Base-by-base conservation (phyloP, 2,113 vertebrate species). In the Pandion haliaetus region DNA sequence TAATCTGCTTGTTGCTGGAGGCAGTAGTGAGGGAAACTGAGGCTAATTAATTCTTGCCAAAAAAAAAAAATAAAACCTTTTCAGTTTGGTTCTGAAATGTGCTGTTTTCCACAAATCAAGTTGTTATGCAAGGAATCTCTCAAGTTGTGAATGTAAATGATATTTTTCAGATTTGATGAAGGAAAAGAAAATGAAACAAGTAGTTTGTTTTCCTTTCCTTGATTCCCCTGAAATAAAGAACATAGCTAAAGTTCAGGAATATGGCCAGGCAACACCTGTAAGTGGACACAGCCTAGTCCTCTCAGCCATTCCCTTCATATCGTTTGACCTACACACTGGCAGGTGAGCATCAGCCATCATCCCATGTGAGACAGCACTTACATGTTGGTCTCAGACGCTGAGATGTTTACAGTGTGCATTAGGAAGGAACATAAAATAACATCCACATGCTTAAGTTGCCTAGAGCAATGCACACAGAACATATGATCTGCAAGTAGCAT, bases 11-110 rank as follows among this genome's bases (percentile, higher is more conserved):
- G 17, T 24, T 94, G 70, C 70, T 91, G 42, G 58, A 85, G 67
- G 82, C 42, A 87, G 14, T 47, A 62, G 49, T 17, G 47, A 63
- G 71, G 67, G 86, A 93, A 93, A 91, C 71, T 85, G 87, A 95
- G 87, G 71, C 10, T 77, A 84, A 67, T 40, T 52, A 73, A 80
- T 52, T 82, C 40, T 77, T 44, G 19, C 2, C 16, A 42, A 63
- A 70, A 26, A 65, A 1, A 6, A 7, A 15, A 52, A 24, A 17
- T 19, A 10, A 12, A 23, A 15, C 8, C 11, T 69, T 94, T 69
- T 44, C 34, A 54, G 14, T 69, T 88, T 59, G 4, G 9, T 73
- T 88, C 82, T 59, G n/a, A 66, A 82, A n/a, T 44, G 9, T 12
- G 45, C 10, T 25, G 3, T 34, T 93, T 91, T 23, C 20, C 25